A percentile compares a stretch with the other conserved stretches of the same genome.
Evolutionary conservation across 1,140 invertebrate genomes (phyloP).

Genomic region (Drusus annulatus): DNA sequence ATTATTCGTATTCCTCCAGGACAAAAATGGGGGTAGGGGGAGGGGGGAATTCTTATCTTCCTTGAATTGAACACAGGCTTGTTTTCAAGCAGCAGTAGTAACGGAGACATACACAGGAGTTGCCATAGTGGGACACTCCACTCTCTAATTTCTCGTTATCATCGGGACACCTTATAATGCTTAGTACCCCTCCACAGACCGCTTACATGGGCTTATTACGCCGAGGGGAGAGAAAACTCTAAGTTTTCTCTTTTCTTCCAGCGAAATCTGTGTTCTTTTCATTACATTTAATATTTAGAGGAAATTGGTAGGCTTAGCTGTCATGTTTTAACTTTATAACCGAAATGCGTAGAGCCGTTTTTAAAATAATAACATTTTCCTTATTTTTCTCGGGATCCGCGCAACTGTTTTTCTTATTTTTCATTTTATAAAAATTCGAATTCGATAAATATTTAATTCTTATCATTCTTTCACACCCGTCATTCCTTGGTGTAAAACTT

Average conservation of each 20-base stretch:
- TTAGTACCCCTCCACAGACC: conserved; percentile 41
- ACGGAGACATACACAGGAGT: conserved; percentile 55
- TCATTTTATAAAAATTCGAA: too few relatives aligned
- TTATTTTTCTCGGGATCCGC: too few relatives aligned
- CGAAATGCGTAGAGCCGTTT: conserved; percentile 7
- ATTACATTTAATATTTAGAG: conserved; percentile 34
- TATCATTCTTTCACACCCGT: too few relatives aligned
- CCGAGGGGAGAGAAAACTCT: conserved; percentile 4
- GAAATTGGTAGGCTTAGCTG: conserved; percentile 25
- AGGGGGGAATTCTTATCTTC: conserved; percentile 45
- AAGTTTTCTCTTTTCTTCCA: conserved; percentile 14
- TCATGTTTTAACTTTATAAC: conserved; percentile 6
- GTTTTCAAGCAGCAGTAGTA: conserved; percentile 28
- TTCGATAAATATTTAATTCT: too few relatives aligned
- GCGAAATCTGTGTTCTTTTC: conserved; percentile 34
- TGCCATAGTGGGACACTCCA: conserved; percentile 50
- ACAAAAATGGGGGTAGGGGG: conserved; percentile 9
- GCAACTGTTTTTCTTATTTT: too few relatives aligned
- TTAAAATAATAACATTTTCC: background rate
- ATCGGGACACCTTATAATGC: conserved; percentile 55
- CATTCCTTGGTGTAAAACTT: too few relatives aligned
- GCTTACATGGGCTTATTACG: conserved; percentile 41
- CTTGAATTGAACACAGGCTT: conserved; percentile 47
- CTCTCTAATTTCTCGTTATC: conserved; percentile 59
- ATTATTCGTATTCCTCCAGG: background rate